phyloP scores from a whole-genome alignment of 2,888 invertebrate genomes.

The Cataglyphis albicans region DNA sequence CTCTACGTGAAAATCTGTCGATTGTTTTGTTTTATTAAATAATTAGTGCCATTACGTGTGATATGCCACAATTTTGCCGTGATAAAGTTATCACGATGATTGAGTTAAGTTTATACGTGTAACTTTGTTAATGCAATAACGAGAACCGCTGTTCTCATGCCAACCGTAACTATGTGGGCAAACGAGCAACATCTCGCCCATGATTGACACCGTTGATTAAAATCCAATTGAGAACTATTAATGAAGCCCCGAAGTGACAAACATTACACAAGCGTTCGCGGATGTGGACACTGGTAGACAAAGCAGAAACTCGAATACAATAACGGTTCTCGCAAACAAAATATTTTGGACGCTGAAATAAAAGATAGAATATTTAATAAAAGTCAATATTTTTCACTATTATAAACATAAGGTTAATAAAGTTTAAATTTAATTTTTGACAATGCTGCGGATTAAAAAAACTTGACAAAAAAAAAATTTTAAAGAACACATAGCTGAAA shows the following conservation, averaged over 20 bases:
- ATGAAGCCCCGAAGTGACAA: conserved; percentile 38
- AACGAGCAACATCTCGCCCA: conserved; percentile 32
- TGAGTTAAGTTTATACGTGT: conserved; percentile 44
- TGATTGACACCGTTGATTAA: conserved; percentile 51
- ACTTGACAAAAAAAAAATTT: background rate
- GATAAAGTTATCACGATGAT: conserved; percentile 50
- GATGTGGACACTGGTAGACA: background rate
- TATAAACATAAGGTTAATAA: background rate
- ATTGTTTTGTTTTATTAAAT: conserved; percentile 19
- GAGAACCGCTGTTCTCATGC: conserved; percentile 35
- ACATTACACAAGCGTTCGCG: background rate
- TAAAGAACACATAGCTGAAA: background rate
- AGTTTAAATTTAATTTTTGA: background rate
- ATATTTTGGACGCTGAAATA: background rate
- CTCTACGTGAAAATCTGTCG: background rate
- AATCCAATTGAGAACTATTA: conserved; percentile 48
- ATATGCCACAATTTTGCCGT: conserved; percentile 8
- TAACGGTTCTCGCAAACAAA: background rate
- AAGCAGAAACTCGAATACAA: background rate
- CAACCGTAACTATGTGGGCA: conserved; percentile 29
- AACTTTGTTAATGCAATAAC: conserved; percentile 52
- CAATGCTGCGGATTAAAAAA: background rate
- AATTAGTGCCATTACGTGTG: conserved; percentile 27
- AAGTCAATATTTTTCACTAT: background rate
- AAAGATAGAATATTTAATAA: background rate